Evolutionary conservation across 2,797 vertebrate species (phyloP), one percentile per base, ranked within the genome.

Genomic region (Phoxinus dragarum): DNA sequence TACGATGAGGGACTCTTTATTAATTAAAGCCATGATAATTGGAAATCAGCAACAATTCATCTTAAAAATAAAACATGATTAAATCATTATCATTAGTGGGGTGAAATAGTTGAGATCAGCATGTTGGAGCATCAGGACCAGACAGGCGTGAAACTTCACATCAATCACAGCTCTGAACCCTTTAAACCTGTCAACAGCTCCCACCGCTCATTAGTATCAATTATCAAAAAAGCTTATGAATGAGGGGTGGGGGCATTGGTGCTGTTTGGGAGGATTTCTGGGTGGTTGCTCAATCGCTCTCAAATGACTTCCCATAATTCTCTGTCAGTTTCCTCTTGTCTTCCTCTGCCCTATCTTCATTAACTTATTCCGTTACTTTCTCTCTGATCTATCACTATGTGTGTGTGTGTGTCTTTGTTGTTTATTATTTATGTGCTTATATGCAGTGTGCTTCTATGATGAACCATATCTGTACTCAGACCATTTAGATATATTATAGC

Each of bases 131-230:
- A 36, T 40, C 5, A 61, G 49, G 82, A 84, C 77, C 84, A 61
- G 86, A 73, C 59, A 23, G 73, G 82, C 69, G 8, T 82, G 56
- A 68, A 77, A 84, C 64, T 44, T 83, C 71, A 49, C 82, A 87
- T 89, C 85, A 86, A 87, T 88, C 89, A 88, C 16, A 11, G 36
- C 42, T 72, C 36, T 59, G 49, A 80, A 88, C 80, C 85, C 80
- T 74, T 81, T 80, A 56, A 40, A 87, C 85, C 76, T 84, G 87
- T 88, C 89, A 89, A 36, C 54, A 49, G 23, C 71, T 34, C 54
- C 23, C 66, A 3, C 64, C 4, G 85, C 87, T 88, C 87, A 69
- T 89, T 89, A 87, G 80, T 88, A 87, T 89, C 68, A 87, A 89
- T 89, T 86, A 86, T 80, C 69, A 49, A 38, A 52, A 66, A 88